These are phyloP conservation scores for Adelognathus sp. DNA, from an alignment of 2,888 invertebrate genomes.

Conservation along the genomic window DNA sequence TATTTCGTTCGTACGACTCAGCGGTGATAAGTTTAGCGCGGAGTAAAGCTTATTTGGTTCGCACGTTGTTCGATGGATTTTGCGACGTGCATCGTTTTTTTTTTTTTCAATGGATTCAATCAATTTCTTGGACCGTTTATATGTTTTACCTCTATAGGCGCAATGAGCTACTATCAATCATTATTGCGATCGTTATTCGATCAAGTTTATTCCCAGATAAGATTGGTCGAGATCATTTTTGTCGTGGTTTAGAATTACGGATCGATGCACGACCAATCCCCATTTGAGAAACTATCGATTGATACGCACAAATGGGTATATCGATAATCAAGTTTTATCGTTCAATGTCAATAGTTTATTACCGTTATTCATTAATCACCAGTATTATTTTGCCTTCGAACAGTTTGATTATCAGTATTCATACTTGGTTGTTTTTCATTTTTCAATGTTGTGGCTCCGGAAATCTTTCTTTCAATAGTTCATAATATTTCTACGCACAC, in stretches of 20 bases:
- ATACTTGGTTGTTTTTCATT: slow-evolving; percentile 52
- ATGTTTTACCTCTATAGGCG: slow-evolving; percentile 31
- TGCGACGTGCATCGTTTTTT: slow-evolving; percentile 25
- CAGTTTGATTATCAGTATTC: slow-evolving; percentile 60
- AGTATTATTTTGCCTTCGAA: slow-evolving; percentile 48
- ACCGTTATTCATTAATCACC: slow-evolving; percentile 27
- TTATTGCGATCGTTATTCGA: neutral
- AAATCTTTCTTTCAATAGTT: slow-evolving; percentile 62
- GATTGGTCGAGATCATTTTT: slow-evolving; percentile 3
- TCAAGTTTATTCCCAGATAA: neutral
- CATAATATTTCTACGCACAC: slow-evolving; percentile 12
- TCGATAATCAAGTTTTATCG: slow-evolving; percentile 29
- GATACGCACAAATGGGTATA: slow-evolving; percentile 45
- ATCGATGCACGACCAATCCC: neutral
- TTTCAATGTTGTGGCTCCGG: slow-evolving; percentile 57
- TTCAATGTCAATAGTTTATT: slow-evolving; percentile 26
- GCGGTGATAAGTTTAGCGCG: slow-evolving; percentile 17
- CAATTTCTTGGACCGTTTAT: slow-evolving; percentile 39
- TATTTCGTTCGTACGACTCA: slow-evolving; percentile 7
- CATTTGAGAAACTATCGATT: slow-evolving; percentile 27
- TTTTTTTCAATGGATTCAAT: slow-evolving; percentile 10
- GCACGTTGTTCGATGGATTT: slow-evolving; percentile 19
- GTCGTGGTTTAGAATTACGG: neutral
- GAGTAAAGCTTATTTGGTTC: slow-evolving; percentile 40
- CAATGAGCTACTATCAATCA: slow-evolving; percentile 27